These are phyloP conservation scores for Bombus waltoni DNA, from an alignment of 1,140 invertebrate species.

Conservation along the genomic window DNA sequence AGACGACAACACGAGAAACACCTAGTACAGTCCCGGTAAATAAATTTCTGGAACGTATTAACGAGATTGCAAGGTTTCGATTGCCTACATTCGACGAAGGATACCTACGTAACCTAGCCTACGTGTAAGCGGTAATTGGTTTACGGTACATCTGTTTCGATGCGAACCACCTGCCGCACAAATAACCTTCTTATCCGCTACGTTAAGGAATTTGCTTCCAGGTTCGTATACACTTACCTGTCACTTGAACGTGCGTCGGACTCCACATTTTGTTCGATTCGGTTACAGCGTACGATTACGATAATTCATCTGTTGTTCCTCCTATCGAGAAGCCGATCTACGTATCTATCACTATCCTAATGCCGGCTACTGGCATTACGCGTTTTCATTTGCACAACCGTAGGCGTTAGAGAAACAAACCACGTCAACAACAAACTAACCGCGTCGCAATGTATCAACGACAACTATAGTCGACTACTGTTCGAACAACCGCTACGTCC, in stretches of 20 bases:
- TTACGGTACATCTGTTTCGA: constrained; percentile 45
- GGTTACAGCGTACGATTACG: not conserved
- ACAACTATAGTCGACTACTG: constrained; percentile 31
- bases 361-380: constrained; percentile 41
- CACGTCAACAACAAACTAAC: constrained; percentile 6
- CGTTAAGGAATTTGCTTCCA: not conserved
- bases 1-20: not conserved
- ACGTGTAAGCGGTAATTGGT: constrained; percentile 36
- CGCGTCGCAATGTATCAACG: constrained; percentile 18
- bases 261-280: constrained; percentile 87
- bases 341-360: constrained; percentile 3
- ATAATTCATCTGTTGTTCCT: constrained; percentile 26
- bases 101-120: constrained; percentile 52
- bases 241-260: constrained; percentile 93
- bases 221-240: constrained; percentile 81
- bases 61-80: constrained; percentile 51
- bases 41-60: constrained; percentile 1
- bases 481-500: constrained; percentile 65
- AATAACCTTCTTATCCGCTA: not conserved
- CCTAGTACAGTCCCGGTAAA: not conserved
- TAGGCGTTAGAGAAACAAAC: not conserved
- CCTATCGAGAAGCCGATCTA: not conserved
- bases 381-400: not conserved
- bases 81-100: constrained; percentile 49
- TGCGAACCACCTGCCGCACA: constrained; percentile 54